phyloP scores from a whole-genome alignment of 1,140 invertebrate genomes.

The Planococcus citri region DNA sequence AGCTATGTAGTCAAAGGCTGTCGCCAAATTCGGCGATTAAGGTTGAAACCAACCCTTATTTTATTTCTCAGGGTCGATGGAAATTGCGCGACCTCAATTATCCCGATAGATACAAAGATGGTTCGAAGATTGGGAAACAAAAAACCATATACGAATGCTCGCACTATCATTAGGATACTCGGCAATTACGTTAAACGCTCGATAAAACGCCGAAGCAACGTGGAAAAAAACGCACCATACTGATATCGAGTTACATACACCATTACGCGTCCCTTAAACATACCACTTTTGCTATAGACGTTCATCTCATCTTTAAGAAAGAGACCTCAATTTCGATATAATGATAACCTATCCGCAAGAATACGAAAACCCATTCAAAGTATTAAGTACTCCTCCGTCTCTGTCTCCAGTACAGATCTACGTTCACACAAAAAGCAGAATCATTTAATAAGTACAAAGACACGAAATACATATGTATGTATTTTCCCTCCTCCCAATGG shows the following conservation, averaged over 20 bases:
- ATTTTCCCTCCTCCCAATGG: too few relatives aligned
- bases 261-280: neutral
- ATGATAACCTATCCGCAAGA: neutral
- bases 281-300: neutral
- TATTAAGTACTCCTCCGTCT: too few relatives aligned
- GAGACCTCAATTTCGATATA: neutral
- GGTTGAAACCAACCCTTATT: neutral
- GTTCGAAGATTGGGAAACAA: neutral
- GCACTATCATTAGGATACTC: slow-evolving; percentile 3
- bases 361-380: too few relatives aligned
- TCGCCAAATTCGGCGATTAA: too few relatives aligned
- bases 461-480: too few relatives aligned
- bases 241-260: neutral
- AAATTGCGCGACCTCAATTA: neutral
- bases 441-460: too few relatives aligned
- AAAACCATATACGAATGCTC: neutral
- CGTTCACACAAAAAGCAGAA: too few relatives aligned
- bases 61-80: neutral
- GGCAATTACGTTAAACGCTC: slow-evolving; percentile 6
- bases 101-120: neutral
- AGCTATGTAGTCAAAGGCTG: too few relatives aligned
- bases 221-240: neutral
- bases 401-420: too few relatives aligned
- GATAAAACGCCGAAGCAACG: neutral
- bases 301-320: neutral